Base-by-base conservation (phyloP, 2,797 vertebrate species). In the Chloroceryle inda region DNA sequence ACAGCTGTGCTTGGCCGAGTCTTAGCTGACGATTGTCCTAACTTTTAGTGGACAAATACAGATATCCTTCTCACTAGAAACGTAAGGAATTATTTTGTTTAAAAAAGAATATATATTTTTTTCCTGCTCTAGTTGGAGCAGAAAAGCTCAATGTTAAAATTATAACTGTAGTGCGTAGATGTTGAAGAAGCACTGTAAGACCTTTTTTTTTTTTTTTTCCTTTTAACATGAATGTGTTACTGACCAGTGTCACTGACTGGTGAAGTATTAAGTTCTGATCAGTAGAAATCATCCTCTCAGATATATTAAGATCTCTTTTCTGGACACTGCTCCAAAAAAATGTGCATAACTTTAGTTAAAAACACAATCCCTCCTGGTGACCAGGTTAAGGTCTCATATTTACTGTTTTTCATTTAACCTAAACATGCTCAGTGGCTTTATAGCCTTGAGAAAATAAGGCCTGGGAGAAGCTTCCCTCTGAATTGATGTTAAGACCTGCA, bases 111-210 rank as follows among this genome's bases (percentile, higher is more conserved):
- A 27, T 27, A 4, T 62, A n/a, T 47, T 38, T 27, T 29, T n/a
- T 19, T 1, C 14, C 13, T 47, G 21, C 19, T 93, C 17, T 21
- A 27, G 3, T 12, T 49, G 18, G 16, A 83, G 10, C 18, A 55
- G 10, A 66, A 87, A 83, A 84, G 3, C 40, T 52, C 29, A 6
- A 0, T 63, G 64, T 69, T 78, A 72, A 81, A 86, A 78, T 63
- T 29, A 26, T 33, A 20, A 52, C n/a, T 12, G 33, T 63, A 35
- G 23, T 18, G 16, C 71, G 40, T 49, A 64, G 29, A 49, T n/a
- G 61, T 71, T 45, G 10, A 87, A 58, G 18, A 56, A 59, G 10
- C 6, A 31, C 8, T 0, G 0, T n/a, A 50, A 38, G 23, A 29
- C 18, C 2, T 31, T 37, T 13, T 24, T 35, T 10, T 4, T 20